Evolutionary conservation across 2,888 invertebrate species (phyloP).

Genomic region (Callyntrura guangdongensis): DNA sequence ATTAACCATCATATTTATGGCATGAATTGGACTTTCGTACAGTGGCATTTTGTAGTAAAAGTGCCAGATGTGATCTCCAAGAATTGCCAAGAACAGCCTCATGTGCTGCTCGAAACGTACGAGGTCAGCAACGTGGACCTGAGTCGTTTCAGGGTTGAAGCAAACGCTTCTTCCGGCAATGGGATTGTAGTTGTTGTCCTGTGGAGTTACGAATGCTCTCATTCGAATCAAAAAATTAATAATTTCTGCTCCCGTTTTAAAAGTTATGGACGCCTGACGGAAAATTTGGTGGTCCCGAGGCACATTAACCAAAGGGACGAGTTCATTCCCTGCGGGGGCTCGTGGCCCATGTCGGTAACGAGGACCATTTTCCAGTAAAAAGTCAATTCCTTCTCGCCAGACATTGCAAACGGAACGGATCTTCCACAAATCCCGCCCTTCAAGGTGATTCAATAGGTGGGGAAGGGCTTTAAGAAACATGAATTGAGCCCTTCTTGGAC

Average conservation of each 20-base stretch:
- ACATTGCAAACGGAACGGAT: background rate
- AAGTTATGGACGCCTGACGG: background rate
- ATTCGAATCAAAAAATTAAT: background rate
- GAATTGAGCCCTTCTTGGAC: background rate
- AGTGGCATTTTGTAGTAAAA: slow-evolving; percentile 22
- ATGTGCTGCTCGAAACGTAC: background rate
- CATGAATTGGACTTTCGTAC: background rate
- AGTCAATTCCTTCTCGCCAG: background rate
- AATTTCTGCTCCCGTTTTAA: background rate
- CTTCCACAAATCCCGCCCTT: background rate
- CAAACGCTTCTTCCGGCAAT: background rate
- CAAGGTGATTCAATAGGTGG: background rate
- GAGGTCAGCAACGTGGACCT: background rate
- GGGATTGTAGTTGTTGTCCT: background rate
- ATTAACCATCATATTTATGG: background rate
- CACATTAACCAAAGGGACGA: background rate
- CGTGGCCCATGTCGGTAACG: background rate
- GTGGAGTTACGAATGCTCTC: background rate
- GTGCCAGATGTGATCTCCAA: slow-evolving; percentile 1
- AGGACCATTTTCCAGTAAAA: background rate
- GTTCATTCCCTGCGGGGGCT: background rate
- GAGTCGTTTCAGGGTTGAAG: background rate
- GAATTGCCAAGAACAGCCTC: background rate
- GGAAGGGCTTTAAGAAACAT: background rate
- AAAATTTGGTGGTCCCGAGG: background rate